Base-by-base conservation (phyloP, 2,113 vertebrate species). In the Thunnus maccoyii region DNA sequence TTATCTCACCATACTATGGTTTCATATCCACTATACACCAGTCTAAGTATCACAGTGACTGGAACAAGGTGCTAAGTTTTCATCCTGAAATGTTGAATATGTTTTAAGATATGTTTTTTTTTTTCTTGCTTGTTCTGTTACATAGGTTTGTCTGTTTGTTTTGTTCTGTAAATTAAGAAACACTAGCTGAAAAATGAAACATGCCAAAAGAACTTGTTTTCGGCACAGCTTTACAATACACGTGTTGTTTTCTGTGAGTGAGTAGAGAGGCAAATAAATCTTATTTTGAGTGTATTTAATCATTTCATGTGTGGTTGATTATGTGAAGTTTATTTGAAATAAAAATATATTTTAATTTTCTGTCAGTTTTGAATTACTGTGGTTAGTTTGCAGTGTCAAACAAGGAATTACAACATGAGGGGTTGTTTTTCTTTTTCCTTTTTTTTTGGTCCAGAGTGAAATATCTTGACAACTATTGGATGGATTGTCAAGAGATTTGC, bases 61-160 rank as follows among this genome's bases (percentile, higher is more conserved):
- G 92, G 91, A 87, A 87, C 85, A 88, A 88, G 95, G 95, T 96
- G 95, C 95, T 96, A 95, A 66, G 88, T 91, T 94, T 91, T 92
- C 90, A 88, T 87, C 80, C 80, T 77, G 75, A 87, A 74, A 46
- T 88, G 76, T 88, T 91, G 68, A 89, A 76, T 86, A 72, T 67
- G 57, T 92, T 89, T 89, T 72, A 16, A 80, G 77, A 77, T 58
- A 30, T 85, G 36, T 76, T 80, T 72, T 63, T 20, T 79, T 78
- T 77, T 41, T 41, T 41, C 9, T 41, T 41, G 36, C 36, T 41
- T 41, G 36, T 41, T 41, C 9, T 77, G 54, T 84, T 88, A 66
- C 64, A 63, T 75, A 82, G 20, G 72, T 86, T 76, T 84, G 56
- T 81, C 56, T 62, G 56, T 86, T 60, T 70, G 17, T 80, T 82